These are phyloP conservation scores for Heterodera schachtii DNA, from an alignment of 1,140 invertebrate species.

Conservation along the genomic window DNA sequence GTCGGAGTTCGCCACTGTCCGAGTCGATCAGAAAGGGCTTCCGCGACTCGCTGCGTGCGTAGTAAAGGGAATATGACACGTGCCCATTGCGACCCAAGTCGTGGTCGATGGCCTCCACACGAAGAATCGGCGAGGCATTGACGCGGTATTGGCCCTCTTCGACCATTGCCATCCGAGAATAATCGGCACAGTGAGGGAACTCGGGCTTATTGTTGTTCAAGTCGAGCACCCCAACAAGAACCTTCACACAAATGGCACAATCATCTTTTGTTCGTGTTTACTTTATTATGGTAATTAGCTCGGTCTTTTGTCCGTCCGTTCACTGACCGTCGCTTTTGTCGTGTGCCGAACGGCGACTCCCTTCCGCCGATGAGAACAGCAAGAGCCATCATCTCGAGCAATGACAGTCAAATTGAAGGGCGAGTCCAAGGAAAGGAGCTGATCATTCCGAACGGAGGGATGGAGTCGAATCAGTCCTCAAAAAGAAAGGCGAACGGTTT, in stretches of 20 bases:
- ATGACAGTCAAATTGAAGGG: constrained; percentile 59
- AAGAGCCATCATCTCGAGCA: constrained; percentile 60
- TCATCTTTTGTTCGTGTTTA: too few relatives aligned
- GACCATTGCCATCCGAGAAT: constrained; percentile 48
- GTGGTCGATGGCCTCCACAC: constrained; percentile 56
- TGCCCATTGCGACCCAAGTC: constrained; percentile 57
- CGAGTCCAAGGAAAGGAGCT: constrained; percentile 39
- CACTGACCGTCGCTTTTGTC: constrained; percentile 47
- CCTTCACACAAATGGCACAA: neutral
- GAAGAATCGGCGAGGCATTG: constrained; percentile 37
- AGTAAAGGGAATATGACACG: constrained; percentile 62
- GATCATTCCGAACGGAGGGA: constrained; percentile 35
- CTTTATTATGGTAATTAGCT: too few relatives aligned
- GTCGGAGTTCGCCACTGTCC: constrained; percentile 54
- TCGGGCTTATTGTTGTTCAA: constrained; percentile 61
- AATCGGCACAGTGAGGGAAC: constrained; percentile 52
- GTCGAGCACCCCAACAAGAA: constrained; percentile 50
- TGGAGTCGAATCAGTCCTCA: constrained; percentile 55
- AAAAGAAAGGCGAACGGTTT: neutral
- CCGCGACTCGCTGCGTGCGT: constrained; percentile 53
- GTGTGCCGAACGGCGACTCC: neutral
- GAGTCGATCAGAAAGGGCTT: constrained; percentile 61
- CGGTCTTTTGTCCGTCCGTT: neutral
- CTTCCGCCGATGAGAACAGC: constrained; percentile 42
- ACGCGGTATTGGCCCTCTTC: constrained; percentile 54